A percentile compares a stretch with the other conserved stretches of the same genome.
These are phyloP conservation scores for Muntiacus muntjak DNA, from an alignment of 2,113 vertebrate species.

Conservation along the genomic window DNA sequence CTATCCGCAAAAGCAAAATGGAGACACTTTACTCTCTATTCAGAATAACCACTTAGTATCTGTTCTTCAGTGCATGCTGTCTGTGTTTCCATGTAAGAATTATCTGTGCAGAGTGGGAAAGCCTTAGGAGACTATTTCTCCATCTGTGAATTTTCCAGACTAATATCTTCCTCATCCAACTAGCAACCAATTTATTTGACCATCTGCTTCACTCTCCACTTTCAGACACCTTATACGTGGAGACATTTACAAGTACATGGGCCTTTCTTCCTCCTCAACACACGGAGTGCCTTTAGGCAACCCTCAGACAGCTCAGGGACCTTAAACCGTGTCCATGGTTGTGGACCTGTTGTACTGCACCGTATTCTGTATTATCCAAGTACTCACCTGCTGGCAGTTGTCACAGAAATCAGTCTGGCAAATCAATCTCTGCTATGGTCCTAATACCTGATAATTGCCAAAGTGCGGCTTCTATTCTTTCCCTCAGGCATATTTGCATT, in stretches of 20 bases:
- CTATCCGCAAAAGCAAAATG: neutral
- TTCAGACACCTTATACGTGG: neutral
- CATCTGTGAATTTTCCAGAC: neutral
- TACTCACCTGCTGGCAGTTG: neutral
- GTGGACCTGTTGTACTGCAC: neutral
- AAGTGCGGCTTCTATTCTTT: neutral
- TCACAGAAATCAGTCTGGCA: conserved; percentile 28
- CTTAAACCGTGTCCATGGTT: neutral
- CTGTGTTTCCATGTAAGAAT: neutral
- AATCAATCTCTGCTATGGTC: conserved; percentile 5
- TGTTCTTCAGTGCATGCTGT: neutral
- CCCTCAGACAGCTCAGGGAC: neutral
- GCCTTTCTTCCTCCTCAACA: neutral
- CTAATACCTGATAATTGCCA: conserved; percentile 11
- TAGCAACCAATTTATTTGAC: conserved; percentile 22
- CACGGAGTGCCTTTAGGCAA: neutral
- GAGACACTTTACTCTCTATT: neutral
- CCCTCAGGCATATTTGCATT: conserved; percentile 7
- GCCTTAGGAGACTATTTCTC: neutral
- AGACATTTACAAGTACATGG: conserved; percentile 1
- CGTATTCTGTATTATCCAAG: neutral
- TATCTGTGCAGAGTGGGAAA: neutral
- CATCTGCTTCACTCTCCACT: conserved; percentile 14
- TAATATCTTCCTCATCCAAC: neutral
- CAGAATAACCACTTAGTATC: neutral